Percentiles rank a stretch among this genome's conserved stretches.
Conservation (phyloP, 2,797 vertebrate species). For the Dendrocincla tyrannina region DNA sequence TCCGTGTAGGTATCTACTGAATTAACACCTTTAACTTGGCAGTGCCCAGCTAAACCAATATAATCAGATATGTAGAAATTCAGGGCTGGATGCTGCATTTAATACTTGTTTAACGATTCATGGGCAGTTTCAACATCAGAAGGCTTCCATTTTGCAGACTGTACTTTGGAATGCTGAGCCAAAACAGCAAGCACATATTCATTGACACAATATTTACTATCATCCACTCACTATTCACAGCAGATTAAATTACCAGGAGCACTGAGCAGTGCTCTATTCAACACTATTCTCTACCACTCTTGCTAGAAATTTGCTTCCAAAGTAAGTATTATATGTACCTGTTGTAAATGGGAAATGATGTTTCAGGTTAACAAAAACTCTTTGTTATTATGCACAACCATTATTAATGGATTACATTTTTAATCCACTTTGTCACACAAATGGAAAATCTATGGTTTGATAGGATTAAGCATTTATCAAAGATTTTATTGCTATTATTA, state of each 20-base stretch:
- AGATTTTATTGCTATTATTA: background rate
- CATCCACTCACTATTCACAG: slow-evolving; percentile 1
- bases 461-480: slow-evolving; percentile 28
- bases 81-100: background rate
- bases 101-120: background rate
- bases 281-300: background rate
- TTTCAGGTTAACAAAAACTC: slow-evolving; percentile 29
- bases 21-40: background rate
- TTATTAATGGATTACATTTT: slow-evolving; percentile 39
- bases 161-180: background rate
- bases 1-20: background rate
- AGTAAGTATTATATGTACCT: slow-evolving; percentile 35
- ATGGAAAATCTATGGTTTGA: background rate
- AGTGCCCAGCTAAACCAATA: background rate
- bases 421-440: slow-evolving; percentile 39
- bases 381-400: slow-evolving; percentile 18
- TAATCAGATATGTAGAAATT: background rate
- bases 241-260: background rate
- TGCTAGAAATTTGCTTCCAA: slow-evolving; percentile 34
- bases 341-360: background rate
- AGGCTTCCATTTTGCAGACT: background rate
- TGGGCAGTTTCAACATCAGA: background rate
- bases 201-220: slow-evolving; percentile 4
- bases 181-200: slow-evolving; percentile 3
- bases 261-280: background rate